Conservation (phyloP, 2,797 vertebrate species). For the Potorous gilbertii region DNA sequence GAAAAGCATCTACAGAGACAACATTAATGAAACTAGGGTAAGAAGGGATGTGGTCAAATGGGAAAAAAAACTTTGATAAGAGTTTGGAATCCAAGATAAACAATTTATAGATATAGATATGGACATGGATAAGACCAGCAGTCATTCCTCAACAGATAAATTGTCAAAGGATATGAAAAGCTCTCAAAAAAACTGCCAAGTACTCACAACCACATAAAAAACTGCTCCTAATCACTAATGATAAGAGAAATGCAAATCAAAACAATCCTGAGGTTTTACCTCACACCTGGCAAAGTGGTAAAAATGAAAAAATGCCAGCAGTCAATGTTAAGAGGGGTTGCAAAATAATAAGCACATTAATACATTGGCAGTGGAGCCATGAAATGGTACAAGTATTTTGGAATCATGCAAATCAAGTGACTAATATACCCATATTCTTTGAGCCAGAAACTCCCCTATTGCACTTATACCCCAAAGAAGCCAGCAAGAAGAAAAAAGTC, state of each 20-base stretch:
- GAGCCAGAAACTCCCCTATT: background rate
- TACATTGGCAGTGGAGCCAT: background rate
- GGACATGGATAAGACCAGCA: background rate
- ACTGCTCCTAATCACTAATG: background rate
- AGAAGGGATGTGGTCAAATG: background rate
- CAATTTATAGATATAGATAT: background rate
- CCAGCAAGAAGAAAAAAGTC: background rate
- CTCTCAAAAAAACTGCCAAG: background rate
- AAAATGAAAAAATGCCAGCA: background rate
- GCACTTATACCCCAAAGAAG: background rate
- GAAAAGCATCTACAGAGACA: background rate
- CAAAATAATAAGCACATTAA: background rate
- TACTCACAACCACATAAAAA: background rate
- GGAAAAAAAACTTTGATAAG: background rate
- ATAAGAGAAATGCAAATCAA: background rate
- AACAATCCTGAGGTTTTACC: background rate
- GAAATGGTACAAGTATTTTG: background rate
- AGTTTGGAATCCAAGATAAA: background rate
- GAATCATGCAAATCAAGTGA: background rate
- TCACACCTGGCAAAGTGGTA: background rate
- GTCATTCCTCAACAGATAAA: background rate
- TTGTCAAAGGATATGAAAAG: background rate
- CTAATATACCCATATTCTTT: background rate
- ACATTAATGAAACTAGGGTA: background rate
- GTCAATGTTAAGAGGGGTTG: background rate